Evolutionary conservation across 2,888 invertebrate genomes (phyloP).

Genomic region (Ctena decussata): DNA sequence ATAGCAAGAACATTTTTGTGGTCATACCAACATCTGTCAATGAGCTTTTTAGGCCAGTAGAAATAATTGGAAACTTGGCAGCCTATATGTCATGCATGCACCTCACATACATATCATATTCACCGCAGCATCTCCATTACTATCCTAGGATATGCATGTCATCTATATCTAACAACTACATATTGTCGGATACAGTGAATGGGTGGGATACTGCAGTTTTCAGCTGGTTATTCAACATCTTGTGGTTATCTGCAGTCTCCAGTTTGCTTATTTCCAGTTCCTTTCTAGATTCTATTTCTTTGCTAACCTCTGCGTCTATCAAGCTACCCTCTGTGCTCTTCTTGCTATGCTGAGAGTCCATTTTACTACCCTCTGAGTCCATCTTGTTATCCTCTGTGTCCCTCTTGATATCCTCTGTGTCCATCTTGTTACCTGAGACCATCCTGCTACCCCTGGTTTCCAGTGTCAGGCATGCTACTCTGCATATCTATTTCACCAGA

Average conservation of each 20-base stretch:
- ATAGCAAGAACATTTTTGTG: no score
- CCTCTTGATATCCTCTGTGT: no score
- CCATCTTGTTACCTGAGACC: no score
- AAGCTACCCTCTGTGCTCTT: no score
- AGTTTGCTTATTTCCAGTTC: background rate
- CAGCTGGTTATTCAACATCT: background rate
- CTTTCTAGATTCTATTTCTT: no score
- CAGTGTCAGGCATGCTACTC: background rate
- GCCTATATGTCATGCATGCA: constrained; percentile 41
- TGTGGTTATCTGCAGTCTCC: background rate
- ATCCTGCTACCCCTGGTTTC: no score
- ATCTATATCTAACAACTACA: constrained; percentile 23
- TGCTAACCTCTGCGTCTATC: background rate
- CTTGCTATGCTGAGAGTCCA: no score
- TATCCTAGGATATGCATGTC: constrained; percentile 22
- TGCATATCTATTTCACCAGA: background rate
- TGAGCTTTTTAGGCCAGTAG: no score
- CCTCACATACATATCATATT: constrained; percentile 1
- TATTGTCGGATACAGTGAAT: constrained; percentile 12
- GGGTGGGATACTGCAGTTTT: background rate
- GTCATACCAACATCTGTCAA: no score
- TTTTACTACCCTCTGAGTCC: no score
- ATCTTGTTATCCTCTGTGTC: no score
- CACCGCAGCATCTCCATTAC: constrained; percentile 16
- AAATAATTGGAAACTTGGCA: no score